A percentile compares a stretch with the other conserved stretches of the same genome.
Evolutionary conservation across 2,113 vertebrate species (phyloP).

Genomic region (Apodemus sylvaticus): DNA sequence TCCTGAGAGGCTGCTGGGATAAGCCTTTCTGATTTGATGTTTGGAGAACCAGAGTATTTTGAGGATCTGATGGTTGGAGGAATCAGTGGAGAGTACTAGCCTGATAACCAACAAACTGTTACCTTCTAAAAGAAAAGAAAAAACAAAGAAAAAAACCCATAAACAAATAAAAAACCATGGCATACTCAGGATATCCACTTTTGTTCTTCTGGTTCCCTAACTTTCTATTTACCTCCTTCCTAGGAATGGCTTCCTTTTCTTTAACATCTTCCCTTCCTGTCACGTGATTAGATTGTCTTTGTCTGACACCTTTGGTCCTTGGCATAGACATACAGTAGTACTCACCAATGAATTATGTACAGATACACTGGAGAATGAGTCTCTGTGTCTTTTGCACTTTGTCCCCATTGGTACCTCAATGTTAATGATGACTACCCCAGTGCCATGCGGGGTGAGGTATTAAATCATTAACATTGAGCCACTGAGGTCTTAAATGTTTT

Average conservation of each 20-base stretch:
- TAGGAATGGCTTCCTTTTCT: neutral
- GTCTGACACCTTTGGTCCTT: neutral
- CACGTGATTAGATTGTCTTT: neutral
- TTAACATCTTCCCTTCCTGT: neutral
- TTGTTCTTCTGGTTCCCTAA: neutral
- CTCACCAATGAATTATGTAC: too few relatives aligned
- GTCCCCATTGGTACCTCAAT: neutral
- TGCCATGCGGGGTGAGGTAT: neutral
- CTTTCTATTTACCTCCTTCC: neutral
- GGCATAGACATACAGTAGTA: neutral
- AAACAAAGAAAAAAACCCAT: neutral
- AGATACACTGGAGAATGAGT: too few relatives aligned
- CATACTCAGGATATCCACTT: neutral
- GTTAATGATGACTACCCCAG: neutral
- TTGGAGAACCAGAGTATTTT: neutral
- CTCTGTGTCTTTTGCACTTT: neutral
- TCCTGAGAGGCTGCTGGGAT: too few relatives aligned
- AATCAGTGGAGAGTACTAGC: neutral
- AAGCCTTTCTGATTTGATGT: neutral
- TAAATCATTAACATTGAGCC: neutral
- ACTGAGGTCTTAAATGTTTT: neutral
- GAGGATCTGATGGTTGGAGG: neutral
- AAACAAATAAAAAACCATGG: too few relatives aligned
- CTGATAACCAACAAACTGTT: rapidly evolving
- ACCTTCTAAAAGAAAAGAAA: neutral